phyloP scores from a whole-genome alignment of 2,888 invertebrate species.

The Lycia hirtaria region DNA sequence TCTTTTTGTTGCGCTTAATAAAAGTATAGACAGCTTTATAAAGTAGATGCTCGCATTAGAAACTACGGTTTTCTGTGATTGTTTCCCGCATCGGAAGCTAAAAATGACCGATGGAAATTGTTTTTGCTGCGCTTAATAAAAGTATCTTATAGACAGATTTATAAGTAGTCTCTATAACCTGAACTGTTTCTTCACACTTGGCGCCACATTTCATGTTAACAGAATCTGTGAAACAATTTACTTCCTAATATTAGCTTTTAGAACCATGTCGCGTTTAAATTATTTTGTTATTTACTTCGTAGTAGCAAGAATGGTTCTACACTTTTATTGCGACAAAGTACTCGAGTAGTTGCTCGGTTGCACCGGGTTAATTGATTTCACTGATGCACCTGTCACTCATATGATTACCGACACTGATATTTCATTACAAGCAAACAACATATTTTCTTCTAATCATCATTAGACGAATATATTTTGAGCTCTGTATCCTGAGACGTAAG shows the following conservation, averaged over 20 bases:
- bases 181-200: constrained; percentile 21
- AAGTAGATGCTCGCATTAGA: too few relatives aligned
- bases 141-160: too few relatives aligned
- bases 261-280: not conserved
- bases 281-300: not conserved
- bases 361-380: constrained; percentile 44
- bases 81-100: too few relatives aligned
- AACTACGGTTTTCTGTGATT: too few relatives aligned
- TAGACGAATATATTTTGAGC: not conserved
- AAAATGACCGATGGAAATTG: too few relatives aligned
- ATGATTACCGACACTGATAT: constrained; percentile 39
- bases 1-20: too few relatives aligned
- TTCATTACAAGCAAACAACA: constrained; percentile 34
- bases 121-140: too few relatives aligned
- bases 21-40: too few relatives aligned
- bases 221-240: constrained; percentile 13
- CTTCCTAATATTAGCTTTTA: not conserved
- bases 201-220: constrained; percentile 15
- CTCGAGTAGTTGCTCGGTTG: not conserved
- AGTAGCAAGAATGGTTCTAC: not conserved
- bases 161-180: not conserved
- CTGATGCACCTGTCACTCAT: constrained; percentile 43
- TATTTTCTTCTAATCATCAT: constrained; percentile 28
- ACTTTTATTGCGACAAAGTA: not conserved
- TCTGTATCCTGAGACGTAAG: not conserved